Evolutionary conservation across 2,797 vertebrate genomes (phyloP).

Genomic region (Chromis chromis): DNA sequence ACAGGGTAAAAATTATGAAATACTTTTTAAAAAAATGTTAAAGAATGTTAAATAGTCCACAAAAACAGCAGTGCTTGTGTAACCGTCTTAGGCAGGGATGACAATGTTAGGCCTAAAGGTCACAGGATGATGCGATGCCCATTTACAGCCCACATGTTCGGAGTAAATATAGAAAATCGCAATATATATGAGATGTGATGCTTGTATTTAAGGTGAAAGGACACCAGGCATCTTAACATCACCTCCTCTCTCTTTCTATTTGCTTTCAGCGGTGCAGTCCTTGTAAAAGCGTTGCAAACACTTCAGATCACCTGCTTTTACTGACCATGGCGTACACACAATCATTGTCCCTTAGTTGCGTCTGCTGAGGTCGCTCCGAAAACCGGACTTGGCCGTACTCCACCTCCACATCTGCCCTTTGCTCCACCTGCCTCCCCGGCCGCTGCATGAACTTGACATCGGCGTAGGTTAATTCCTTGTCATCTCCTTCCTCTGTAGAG

Average conservation of each 20-base stretch:
- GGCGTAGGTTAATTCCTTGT: conserved; percentile 61
- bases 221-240: not conserved
- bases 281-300: not conserved
- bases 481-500: conserved; percentile 28
- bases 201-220: not conserved
- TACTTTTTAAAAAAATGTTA: no score
- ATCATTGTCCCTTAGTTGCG: not conserved
- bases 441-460: conserved; percentile 39
- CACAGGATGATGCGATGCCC: no score
- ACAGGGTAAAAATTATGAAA: no score
- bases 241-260: not conserved
- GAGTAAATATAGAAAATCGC: not conserved
- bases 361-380: conserved; percentile 5
- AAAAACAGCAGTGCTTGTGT: not conserved
- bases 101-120: no score
- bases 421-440: not conserved
- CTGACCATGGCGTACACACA: conserved; percentile 58
- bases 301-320: conserved; percentile 38
- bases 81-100: no score
- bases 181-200: not conserved
- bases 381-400: conserved; percentile 69
- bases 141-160: no score
- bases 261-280: not conserved
- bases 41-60: no score
- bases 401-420: conserved; percentile 33